Evolutionary conservation across 1,140 invertebrate species (phyloP).

Genomic region (Ceratitis capitata): DNA sequence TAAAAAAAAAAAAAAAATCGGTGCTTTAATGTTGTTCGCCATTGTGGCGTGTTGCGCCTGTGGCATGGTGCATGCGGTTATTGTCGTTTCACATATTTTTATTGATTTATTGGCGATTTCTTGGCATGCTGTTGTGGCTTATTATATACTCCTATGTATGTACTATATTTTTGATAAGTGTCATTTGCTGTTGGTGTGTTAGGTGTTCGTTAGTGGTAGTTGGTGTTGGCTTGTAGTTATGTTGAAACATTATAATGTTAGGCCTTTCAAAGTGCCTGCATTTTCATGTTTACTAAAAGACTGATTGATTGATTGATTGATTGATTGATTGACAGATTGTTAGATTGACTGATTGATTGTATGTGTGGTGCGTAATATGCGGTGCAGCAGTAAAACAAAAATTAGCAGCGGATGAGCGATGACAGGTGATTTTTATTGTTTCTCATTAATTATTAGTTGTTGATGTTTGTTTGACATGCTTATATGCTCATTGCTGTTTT

Average conservation of each 20-base stretch:
- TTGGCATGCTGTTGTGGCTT: not conserved
- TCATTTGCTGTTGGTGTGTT: not conserved
- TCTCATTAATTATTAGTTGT: not conserved
- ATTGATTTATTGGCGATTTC: not conserved
- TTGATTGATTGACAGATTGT: not conserved
- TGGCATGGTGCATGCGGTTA: not conserved
- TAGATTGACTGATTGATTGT: not conserved
- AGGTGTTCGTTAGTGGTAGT: not conserved
- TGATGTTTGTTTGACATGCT: not conserved
- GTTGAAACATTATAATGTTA: not conserved
- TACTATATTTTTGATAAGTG: not conserved
- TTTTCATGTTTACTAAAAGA: not conserved
- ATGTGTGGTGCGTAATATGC: not conserved
- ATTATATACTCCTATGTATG: not conserved
- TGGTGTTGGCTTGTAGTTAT: not conserved
- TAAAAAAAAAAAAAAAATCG: too few relatives aligned
- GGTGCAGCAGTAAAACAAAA: not conserved
- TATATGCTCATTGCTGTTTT: not conserved
- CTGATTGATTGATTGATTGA: not conserved
- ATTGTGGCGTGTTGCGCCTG: not conserved
- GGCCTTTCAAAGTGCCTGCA: not conserved
- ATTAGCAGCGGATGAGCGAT: not conserved
- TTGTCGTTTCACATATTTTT: not conserved
- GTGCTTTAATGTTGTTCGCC: too few relatives aligned
- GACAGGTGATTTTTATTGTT: not conserved